Conservation (phyloP, 1,140 invertebrate species). For the Goniozus legneri region DNA sequence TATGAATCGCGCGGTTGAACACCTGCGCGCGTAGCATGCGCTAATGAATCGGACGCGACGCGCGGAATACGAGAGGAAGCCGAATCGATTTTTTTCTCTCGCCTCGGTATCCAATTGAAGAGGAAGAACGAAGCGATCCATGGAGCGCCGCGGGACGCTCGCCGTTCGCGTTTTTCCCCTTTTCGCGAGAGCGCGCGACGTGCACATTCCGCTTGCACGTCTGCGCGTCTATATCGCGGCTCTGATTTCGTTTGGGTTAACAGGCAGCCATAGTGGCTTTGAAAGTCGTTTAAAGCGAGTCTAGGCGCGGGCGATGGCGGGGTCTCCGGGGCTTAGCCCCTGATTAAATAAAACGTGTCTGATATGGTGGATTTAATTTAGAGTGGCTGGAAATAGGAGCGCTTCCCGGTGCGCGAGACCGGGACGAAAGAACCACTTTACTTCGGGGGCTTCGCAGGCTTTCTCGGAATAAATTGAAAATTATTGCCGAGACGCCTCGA, state of each 20-base stretch:
- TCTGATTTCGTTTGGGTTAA: constrained; percentile 32
- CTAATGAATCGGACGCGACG: too few species aligned
- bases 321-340: constrained; percentile 18
- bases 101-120: too few species aligned
- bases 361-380: constrained; percentile 51
- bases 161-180: constrained; percentile 2
- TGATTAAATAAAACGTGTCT: constrained; percentile 52
- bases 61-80: too few species aligned
- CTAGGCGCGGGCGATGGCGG: constrained; percentile 12
- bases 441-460: constrained; percentile 19
- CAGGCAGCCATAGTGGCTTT: constrained; percentile 25
- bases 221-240: constrained; percentile 21
- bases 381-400: constrained; percentile 22
- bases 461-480: constrained; percentile 43
- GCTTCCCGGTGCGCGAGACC: constrained; percentile 18
- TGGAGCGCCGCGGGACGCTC: too few species aligned
- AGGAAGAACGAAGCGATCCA: too few species aligned
- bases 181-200: constrained; percentile 10
- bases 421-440: constrained; percentile 19
- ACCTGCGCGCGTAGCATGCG: too few species aligned
- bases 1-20: too few species aligned
- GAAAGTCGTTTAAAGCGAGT: constrained; percentile 37
- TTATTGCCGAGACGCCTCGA: constrained; percentile 34
- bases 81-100: neutral
- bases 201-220: constrained; percentile 22